These are phyloP conservation scores for Burhinus bistriatus DNA, from an alignment of 2,113 vertebrate genomes.

Conservation along the genomic window DNA sequence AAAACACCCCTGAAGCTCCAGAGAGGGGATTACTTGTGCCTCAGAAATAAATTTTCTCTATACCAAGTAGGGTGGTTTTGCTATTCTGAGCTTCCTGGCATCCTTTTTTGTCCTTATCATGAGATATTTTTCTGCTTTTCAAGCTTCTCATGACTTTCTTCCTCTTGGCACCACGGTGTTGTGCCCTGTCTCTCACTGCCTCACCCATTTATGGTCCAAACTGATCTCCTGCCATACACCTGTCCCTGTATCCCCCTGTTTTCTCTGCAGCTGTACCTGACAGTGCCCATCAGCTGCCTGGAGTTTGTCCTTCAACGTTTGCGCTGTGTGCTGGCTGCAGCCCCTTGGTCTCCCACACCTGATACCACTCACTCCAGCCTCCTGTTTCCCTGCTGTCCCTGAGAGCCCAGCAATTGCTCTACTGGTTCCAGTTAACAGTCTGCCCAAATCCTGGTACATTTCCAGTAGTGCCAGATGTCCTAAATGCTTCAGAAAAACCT, in stretches of 20 bases:
- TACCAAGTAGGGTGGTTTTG: neutral
- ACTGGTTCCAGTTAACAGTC: neutral
- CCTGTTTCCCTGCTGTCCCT: neutral
- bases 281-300: neutral
- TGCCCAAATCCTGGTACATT: neutral
- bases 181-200: neutral
- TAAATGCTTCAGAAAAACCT: neutral
- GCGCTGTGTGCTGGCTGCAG: neutral
- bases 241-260: neutral
- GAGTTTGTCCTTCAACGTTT: accelerated
- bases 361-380: neutral
- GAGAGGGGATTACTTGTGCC: neutral
- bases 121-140: neutral
- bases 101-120: neutral
- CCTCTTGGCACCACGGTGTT: neutral
- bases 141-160: neutral
- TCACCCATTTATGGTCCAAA: neutral
- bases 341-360: neutral
- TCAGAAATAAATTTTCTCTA: neutral
- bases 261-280: neutral
- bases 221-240: neutral
- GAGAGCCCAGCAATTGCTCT: neutral
- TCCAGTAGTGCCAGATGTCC: neutral
- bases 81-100: neutral
- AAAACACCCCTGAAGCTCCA: neutral